A percentile compares a stretch with the other conserved stretches of the same genome.
phyloP scores from a whole-genome alignment of 2,888 invertebrate genomes.

The Zelleria hepariella region DNA sequence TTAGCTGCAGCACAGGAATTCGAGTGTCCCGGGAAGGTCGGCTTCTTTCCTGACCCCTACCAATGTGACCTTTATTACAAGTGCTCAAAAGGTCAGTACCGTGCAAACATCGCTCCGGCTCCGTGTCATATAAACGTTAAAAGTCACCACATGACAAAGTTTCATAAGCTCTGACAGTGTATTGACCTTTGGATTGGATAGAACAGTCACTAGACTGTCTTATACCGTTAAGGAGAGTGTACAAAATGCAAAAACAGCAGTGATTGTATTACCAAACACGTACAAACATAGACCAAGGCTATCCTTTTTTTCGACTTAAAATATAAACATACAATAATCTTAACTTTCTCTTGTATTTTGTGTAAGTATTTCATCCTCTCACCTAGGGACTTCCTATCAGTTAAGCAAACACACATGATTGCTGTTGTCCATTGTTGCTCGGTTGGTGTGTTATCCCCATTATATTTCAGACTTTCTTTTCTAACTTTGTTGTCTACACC shows the following conservation, averaged over 20 bases:
- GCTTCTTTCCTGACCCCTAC: slow-evolving; percentile 80
- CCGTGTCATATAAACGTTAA: background rate
- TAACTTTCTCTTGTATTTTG: too few relatives aligned
- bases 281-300: background rate
- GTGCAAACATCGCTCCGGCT: slow-evolving; percentile 10
- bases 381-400: too few relatives aligned
- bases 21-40: slow-evolving; percentile 79
- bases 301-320: too few relatives aligned
- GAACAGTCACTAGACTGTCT: background rate
- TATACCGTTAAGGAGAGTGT: background rate
- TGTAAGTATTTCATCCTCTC: too few relatives aligned
- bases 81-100: slow-evolving; percentile 74
- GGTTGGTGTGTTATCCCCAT: background rate
- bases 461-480: background rate
- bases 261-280: background rate
- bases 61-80: slow-evolving; percentile 87
- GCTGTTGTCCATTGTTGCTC: background rate
- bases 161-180: background rate
- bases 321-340: too few relatives aligned
- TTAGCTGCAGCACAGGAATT: slow-evolving; percentile 67
- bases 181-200: background rate
- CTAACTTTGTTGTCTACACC: background rate
- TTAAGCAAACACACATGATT: background rate
- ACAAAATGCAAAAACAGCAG: background rate
- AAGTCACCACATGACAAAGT: background rate